Conservation (phyloP, 2,113 vertebrate species). For the Cryptotis parvus region DNA sequence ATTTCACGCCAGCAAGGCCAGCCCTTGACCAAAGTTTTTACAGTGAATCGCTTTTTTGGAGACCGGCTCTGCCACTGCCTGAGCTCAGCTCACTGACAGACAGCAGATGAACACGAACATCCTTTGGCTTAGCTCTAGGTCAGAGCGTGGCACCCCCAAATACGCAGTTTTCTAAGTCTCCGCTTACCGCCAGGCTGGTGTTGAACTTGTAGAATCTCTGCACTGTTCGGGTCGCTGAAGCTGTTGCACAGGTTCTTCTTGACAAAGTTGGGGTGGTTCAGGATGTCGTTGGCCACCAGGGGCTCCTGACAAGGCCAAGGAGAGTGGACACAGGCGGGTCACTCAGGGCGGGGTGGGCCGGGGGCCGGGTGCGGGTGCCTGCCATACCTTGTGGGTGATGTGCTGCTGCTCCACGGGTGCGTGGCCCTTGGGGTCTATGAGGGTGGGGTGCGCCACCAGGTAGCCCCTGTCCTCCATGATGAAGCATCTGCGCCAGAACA, state of each 20-base stretch:
- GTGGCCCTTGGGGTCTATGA: constrained; percentile 99
- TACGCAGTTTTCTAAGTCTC: no score
- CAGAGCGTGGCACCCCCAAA: no score
- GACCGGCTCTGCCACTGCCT: no score
- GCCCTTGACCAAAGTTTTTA: no score
- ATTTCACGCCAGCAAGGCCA: no score
- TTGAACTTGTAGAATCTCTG: constrained; percentile 99
- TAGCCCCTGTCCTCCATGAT: constrained; percentile 99
- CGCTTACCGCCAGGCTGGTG: constrained; percentile 95
- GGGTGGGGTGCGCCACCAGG: constrained; percentile 97
- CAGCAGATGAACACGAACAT: no score
- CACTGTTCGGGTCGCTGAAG: constrained; percentile 98
- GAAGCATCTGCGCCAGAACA: constrained; percentile 91
- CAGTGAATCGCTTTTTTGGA: no score
- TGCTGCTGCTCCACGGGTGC: constrained; percentile 98
- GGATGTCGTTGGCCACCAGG: constrained; percentile 97
- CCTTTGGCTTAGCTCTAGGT: no score
- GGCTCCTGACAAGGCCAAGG: constrained; percentile 90
- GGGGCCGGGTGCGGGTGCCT: background rate
- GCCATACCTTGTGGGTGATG: constrained; percentile 97
- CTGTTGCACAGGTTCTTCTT: constrained; percentile 99
- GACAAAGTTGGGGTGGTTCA: constrained; percentile 99
- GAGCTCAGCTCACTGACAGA: no score
- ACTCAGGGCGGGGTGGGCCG: background rate
- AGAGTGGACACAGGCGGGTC: background rate